Conservation (phyloP, 2,113 vertebrate genomes). For the Naja naja region DNA sequence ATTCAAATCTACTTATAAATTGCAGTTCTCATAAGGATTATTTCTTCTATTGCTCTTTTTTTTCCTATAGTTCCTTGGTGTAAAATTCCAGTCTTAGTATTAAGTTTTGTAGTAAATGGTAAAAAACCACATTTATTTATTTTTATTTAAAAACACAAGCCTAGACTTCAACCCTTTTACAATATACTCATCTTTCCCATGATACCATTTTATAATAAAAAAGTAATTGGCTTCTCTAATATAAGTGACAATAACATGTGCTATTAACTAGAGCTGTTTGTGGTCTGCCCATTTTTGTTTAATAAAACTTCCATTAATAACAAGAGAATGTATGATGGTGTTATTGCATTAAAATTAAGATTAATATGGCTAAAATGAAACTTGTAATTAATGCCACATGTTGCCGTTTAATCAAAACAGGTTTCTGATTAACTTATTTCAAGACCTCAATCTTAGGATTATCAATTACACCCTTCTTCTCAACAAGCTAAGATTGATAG, state of each 20-base stretch:
- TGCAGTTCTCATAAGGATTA: neutral
- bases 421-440: constrained; percentile 4
- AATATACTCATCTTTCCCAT: neutral
- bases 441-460: neutral
- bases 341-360: constrained; percentile 24
- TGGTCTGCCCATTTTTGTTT: neutral
- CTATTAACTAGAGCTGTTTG: neutral
- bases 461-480: neutral
- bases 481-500: neutral
- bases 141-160: neutral
- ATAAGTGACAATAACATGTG: neutral
- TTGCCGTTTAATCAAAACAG: constrained; percentile 10
- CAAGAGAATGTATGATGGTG: constrained; percentile 13
- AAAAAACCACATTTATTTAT: neutral
- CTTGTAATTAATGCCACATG: neutral
- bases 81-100: neutral
- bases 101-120: neutral
- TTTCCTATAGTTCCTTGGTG: accelerated
- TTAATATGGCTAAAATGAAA: constrained; percentile 10
- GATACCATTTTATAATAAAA: neutral
- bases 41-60: neutral
- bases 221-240: accelerated
- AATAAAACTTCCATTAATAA: neutral
- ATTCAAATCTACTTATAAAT: neutral
- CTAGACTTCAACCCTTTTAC: neutral